Base-by-base conservation (phyloP, 2,113 vertebrate genomes). In the Mesembrinibis cayennensis region DNA sequence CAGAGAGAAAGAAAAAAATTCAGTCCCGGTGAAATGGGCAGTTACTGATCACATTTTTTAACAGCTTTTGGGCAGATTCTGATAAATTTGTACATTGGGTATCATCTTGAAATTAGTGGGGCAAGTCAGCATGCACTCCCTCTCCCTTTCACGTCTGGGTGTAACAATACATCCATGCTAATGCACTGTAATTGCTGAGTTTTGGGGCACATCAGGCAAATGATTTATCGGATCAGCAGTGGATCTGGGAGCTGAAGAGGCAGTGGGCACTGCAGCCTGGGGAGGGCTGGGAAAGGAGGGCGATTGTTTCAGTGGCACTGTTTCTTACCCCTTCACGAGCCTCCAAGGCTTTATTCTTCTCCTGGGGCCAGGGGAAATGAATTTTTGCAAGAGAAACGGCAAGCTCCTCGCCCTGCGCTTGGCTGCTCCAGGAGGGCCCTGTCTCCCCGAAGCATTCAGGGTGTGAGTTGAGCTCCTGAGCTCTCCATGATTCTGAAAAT, bases 21-120 rank as follows among this genome's bases (percentile, higher is more conserved):
- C 34, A 27, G 8, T 8, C 17, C 13, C 19, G 34, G 21, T 18
- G 21, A 89, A 92, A 25, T 2, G 13, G 13, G n/a, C 52, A 55
- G 45, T 81, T 61, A 52, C 18, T 7, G 25, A 53, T 42, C 5
- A 3, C 13, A 4, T 11, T 36, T 92, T 72, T 29, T 16, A 82
- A 40, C 6, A 81, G 44, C 25, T 38, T 88, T 85, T 11, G 26
- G 13, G 38, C 19, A 11, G 59, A 78, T 50, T 67, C 34, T 29
- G 38, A 47, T 40, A 56, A 69, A 47, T 1, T 40, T 45, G 5
- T 0, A 9, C 11, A 1, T n/a, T 34, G 11, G 5, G 13, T 40
- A 32, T 50, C 71, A 21, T 18, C 23, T 38, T 47, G 32, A 73
- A 77, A 61, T 40, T 2, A 17, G 61, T 10, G 32, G 59, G 38